A percentile compares a stretch with the other conserved stretches of the same genome.
Evolutionary conservation across 2,797 vertebrate genomes (phyloP).

Genomic region (Esox masquinongy): DNA sequence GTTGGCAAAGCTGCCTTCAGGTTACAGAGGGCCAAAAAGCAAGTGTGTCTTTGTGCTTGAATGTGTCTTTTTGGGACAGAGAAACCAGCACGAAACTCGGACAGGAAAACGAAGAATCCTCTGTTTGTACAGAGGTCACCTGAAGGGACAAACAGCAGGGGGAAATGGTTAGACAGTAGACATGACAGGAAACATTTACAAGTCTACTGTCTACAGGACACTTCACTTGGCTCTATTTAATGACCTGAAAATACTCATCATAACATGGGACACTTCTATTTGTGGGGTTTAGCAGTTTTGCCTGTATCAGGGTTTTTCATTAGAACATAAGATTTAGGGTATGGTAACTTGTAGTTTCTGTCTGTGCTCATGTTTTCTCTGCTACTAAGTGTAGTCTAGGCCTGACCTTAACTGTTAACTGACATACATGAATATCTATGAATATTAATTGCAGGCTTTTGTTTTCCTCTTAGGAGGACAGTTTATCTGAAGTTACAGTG

Average conservation of each 20-base stretch:
- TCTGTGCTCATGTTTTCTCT: no score
- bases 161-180: background rate
- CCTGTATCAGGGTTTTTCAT: no score
- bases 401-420: no score
- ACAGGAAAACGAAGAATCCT: background rate
- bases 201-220: background rate
- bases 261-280: no score
- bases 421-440: no score
- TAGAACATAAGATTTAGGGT: no score
- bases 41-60: background rate
- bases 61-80: background rate
- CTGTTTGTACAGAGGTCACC: background rate
- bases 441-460: background rate
- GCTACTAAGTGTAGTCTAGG: no score
- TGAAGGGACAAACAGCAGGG: background rate
- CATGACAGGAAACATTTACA: background rate
- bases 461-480: background rate
- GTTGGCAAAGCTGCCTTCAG: slow-evolving; percentile 34
- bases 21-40: slow-evolving; percentile 40
- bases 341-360: no score
- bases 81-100: background rate
- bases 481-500: background rate
- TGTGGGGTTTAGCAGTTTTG: no score
- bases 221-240: background rate
- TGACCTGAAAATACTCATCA: background rate